Evolutionary conservation across 2,888 invertebrate genomes (phyloP), one percentile per base, ranked within the genome.

Genomic region (Lepeophtheirus nordmannii): DNA sequence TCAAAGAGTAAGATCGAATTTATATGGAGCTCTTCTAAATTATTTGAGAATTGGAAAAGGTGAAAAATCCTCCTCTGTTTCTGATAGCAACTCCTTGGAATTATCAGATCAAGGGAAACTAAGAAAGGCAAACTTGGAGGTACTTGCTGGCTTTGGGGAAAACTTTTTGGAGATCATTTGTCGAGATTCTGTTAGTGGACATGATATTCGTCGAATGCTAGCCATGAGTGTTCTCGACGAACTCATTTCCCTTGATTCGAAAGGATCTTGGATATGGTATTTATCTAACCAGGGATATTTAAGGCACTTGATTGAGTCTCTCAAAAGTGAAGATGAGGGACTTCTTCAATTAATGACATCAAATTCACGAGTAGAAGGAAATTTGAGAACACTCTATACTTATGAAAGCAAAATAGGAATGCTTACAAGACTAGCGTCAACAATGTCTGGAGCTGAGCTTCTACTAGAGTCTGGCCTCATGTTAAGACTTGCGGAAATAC

Each of bases 171-270:
- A 87, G 70, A 83, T 84, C 41, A 76, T 92, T 65, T 89, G 90
- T 70, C 83, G 87, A 65, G 92, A 93, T 76, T 87, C 87, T 68
- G 86, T 87, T 11, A 86, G 87, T 1, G 89, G 89, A 0, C 89
- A 90, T 73, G 89, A 91, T 71, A 85, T 93, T 12, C 89, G 89
- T 12, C 71, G 78, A 76, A 89, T 92, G 85, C 79, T 90, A 65
- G 87, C 91, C 0, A 78, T 93, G 70, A 83, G 89, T 0, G 86
- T 87, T 69, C 78, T 92, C 67, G 87, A 89, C 73, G 82, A 86
- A 58, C 77, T 92, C 58, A 78, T 90, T 0, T 84, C 85, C 69
- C 78, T 87, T 69, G 86, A 87, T 71, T 83, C 83, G 3, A 80
- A 83, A 58, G 82, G 84, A 0, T 80, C 80, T 56, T 84, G 85